Evolutionary conservation across 2,797 vertebrate species (phyloP), one percentile per base, ranked within the genome.

Genomic region (Galagoides demidoff): DNA sequence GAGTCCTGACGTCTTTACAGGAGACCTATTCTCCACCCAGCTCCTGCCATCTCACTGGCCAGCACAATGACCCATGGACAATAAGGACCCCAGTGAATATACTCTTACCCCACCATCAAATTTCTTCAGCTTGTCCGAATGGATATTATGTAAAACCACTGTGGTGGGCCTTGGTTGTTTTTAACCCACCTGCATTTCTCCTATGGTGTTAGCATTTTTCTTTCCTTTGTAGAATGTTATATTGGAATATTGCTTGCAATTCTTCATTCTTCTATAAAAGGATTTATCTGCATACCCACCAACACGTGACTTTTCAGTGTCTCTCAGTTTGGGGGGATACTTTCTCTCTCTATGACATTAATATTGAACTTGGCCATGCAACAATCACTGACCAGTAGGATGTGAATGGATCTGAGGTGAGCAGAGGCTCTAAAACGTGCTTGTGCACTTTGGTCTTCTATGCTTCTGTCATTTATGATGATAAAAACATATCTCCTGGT

Each of bases 361-460:
- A 17, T 11, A 22, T 4, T 57, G 27, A 39, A 31, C 61, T 85
- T 45, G 9, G 9, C 45, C 29, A 11, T 29, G 63, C 52, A 52
- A 25, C 22, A 16, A 0, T 1, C 2, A 0, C 37, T 74, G 79
- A 17, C 14, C 27, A 2, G 0, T 1, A 37, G 74, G 19, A 27
- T 2, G 10, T 14, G 31, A 81, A 34, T n/a, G 77, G 7, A 19
- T 52, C 13, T 0, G 1, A 29, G 13, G 27, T 25, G n/a, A 68
- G 52, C 27, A 59, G 59, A 19, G 45, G 7, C 31, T 31, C 31
- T 55, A 19, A 17, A 17, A 29, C 13, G 5, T 49, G 64, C 12
- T 31, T 0, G 6, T 45, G 82, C 9, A 12, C n/a, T 4, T 71
- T 70, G 22, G 31, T 37, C 37, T 61, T 31, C 74, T 45, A 13